These are phyloP conservation scores for Tenthredo distinguenda DNA, from an alignment of 2,888 invertebrate species.

Conservation along the genomic window DNA sequence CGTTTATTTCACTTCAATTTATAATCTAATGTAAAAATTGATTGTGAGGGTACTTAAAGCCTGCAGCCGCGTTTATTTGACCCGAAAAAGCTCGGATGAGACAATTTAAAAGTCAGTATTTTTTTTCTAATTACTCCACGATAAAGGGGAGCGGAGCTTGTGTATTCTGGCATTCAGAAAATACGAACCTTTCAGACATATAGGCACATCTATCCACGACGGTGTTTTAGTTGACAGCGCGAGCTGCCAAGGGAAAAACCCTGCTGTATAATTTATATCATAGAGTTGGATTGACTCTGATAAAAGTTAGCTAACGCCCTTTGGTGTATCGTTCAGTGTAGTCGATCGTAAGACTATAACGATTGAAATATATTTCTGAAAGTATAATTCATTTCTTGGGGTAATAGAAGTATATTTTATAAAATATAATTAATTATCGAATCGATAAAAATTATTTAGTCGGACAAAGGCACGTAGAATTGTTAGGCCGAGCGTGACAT, in stretches of 20 bases:
- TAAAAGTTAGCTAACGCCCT: slow-evolving; percentile 21
- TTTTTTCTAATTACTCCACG: background rate
- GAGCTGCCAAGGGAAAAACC: background rate
- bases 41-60: too few species aligned
- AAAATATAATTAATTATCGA: background rate
- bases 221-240: background rate
- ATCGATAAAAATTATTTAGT: slow-evolving; percentile 19
- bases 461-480: slow-evolving; percentile 24
- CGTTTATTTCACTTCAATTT: too few species aligned
- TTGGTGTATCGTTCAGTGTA: background rate
- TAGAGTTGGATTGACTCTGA: slow-evolving; percentile 17
- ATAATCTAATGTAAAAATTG: too few species aligned
- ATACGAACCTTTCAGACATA: background rate
- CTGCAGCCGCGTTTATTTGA: too few species aligned
- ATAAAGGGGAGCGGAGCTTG: too few species aligned
- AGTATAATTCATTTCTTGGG: too few species aligned
- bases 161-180: background rate
- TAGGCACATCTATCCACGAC: background rate
- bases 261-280: background rate
- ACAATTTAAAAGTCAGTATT: background rate
- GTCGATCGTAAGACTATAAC: background rate
- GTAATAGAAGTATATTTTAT: too few species aligned
- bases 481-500: slow-evolving; percentile 52
- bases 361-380: background rate
- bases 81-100: too few species aligned